Evolutionary conservation across 2,797 vertebrate genomes (phyloP).

Genomic region (Dermochelys coriacea): DNA sequence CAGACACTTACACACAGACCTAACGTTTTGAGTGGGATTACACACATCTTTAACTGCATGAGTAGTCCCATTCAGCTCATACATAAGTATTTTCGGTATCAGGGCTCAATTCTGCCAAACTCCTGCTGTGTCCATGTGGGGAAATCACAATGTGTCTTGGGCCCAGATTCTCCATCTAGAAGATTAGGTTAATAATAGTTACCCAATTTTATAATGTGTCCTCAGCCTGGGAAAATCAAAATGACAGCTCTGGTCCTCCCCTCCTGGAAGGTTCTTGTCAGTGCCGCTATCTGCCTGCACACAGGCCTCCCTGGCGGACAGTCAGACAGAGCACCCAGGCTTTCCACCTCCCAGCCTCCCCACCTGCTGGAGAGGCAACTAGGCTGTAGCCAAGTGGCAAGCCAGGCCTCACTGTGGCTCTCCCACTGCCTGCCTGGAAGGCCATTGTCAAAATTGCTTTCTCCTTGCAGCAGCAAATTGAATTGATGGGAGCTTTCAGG

Average conservation of each 20-base stretch:
- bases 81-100: not conserved
- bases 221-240: not conserved
- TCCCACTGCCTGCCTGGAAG: not conserved
- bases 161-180: not conserved
- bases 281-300: not conserved
- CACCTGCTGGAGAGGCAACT: accelerated
- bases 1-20: not conserved
- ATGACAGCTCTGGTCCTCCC: not conserved
- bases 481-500: not conserved
- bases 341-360: not conserved
- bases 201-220: not conserved
- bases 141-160: not conserved
- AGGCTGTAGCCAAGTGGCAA: not conserved
- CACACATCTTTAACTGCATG: slow-evolving; percentile 30
- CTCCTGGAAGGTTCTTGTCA: not conserved
- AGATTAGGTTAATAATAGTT: slow-evolving; percentile 25
- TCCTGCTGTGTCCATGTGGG: not conserved
- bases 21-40: slow-evolving; percentile 22
- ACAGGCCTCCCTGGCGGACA: not conserved
- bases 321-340: not conserved
- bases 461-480: too few relatives aligned
- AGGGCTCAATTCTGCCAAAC: not conserved
- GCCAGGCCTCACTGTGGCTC: too few relatives aligned
- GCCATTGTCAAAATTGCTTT: not conserved
- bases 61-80: slow-evolving; percentile 32